Percentiles rank a stretch among this genome's conserved stretches.
These are phyloP conservation scores for Nematolebias whitei DNA, from an alignment of 2,113 vertebrate genomes.

Conservation along the genomic window DNA sequence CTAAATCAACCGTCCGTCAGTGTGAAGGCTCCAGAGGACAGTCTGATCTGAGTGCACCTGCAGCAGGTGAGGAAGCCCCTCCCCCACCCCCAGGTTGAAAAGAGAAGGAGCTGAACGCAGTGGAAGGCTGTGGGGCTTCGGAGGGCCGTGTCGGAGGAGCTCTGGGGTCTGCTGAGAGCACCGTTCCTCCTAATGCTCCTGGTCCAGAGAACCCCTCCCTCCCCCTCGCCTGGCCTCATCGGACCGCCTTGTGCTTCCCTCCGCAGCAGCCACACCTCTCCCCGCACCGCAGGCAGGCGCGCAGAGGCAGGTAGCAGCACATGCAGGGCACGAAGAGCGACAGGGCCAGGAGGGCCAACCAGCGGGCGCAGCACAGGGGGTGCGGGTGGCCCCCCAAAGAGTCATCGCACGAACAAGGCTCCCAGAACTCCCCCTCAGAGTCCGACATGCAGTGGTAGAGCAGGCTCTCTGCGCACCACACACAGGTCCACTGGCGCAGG, in stretches of 20 bases:
- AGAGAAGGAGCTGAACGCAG: slow-evolving; percentile 76
- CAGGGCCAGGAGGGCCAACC: slow-evolving; percentile 87
- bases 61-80: slow-evolving; percentile 63
- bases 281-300: slow-evolving; percentile 91
- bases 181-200: slow-evolving; percentile 25
- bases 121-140: slow-evolving; percentile 65
- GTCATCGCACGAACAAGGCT: slow-evolving; percentile 92
- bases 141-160: slow-evolving; percentile 48
- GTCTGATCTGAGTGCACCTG: slow-evolving; percentile 63
- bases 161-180: slow-evolving; percentile 56
- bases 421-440: slow-evolving; percentile 94
- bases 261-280: slow-evolving; percentile 90
- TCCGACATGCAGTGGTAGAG: slow-evolving; percentile 96
- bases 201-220: slow-evolving; percentile 41
- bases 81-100: slow-evolving; percentile 65
- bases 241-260: slow-evolving; percentile 91
- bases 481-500: slow-evolving; percentile 89
- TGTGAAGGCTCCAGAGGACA: slow-evolving; percentile 60
- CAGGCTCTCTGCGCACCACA: slow-evolving; percentile 94
- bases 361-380: slow-evolving; percentile 89
- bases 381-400: slow-evolving; percentile 81
- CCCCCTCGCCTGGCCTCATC: slow-evolving; percentile 80
- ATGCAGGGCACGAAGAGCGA: slow-evolving; percentile 93
- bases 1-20: slow-evolving; percentile 52
- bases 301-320: slow-evolving; percentile 93